phyloP scores from a whole-genome alignment of 2,888 invertebrate species.

The Xestia c-nigrum region DNA sequence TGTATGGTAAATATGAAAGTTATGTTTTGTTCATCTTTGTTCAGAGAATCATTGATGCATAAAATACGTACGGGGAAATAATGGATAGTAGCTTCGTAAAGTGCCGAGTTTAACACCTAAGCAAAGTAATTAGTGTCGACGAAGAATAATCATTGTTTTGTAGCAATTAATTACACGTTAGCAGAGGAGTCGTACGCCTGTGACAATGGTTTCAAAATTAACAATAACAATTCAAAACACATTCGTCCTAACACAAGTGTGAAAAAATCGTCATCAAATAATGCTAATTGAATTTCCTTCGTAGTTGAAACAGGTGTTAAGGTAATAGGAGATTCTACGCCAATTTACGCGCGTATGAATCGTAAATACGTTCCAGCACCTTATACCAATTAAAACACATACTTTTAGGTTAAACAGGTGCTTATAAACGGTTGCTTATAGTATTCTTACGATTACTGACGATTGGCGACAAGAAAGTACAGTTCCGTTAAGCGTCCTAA shows the following conservation, averaged over 20 bases:
- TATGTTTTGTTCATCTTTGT: constrained; percentile 48
- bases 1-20: constrained; percentile 58
- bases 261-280: background rate
- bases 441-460: constrained; percentile 66
- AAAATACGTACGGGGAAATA: constrained; percentile 31
- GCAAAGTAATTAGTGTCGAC: constrained; percentile 14
- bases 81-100: constrained; percentile 18
- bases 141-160: constrained; percentile 31
- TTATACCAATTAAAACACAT: constrained; percentile 33
- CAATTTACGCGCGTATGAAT: constrained; percentile 29
- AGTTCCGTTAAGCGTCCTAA: constrained; percentile 79
- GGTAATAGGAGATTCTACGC: constrained; percentile 31
- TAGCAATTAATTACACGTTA: constrained; percentile 25
- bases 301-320: constrained; percentile 1
- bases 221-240: background rate
- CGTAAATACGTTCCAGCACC: constrained; percentile 35
- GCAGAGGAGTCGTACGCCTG: background rate
- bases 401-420: constrained; percentile 23
- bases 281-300: constrained; percentile 23
- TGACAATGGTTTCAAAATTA: background rate
- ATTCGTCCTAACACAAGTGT: background rate
- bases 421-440: constrained; percentile 14
- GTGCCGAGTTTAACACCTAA: constrained; percentile 36
- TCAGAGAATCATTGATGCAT: constrained; percentile 34
- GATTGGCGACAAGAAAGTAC: constrained; percentile 76